Conservation (phyloP, 2,888 invertebrate species). For the Athalia circularis region DNA sequence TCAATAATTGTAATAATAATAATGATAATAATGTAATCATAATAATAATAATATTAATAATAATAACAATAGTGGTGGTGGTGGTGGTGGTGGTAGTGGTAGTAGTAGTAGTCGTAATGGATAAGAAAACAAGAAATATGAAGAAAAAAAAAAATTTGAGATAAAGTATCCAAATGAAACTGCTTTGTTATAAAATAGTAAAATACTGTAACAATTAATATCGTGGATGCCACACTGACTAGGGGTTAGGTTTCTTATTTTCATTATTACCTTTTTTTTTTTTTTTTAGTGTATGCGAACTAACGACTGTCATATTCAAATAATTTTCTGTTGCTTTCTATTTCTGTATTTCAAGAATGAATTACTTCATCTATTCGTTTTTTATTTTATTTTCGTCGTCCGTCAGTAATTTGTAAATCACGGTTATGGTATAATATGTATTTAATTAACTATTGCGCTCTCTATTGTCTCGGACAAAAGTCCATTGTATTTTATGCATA, state of each 20-base stretch:
- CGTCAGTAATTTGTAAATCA: too few relatives aligned
- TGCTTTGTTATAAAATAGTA: slow-evolving; percentile 61
- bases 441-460: slow-evolving; percentile 32
- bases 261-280: not conserved
- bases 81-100: too few relatives aligned
- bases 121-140: slow-evolving; percentile 25
- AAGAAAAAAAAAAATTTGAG: slow-evolving; percentile 54
- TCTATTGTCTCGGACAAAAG: slow-evolving; percentile 71
- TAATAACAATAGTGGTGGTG: too few relatives aligned
- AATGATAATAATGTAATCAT: too few relatives aligned
- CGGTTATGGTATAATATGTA: slow-evolving; percentile 1
- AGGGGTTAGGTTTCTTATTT: slow-evolving; percentile 62
- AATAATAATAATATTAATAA: too few relatives aligned
- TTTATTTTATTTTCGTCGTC: too few relatives aligned
- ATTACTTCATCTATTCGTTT: too few relatives aligned
- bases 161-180: not conserved
- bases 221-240: slow-evolving; percentile 71
- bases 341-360: too few relatives aligned
- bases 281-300: too few relatives aligned
- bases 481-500: slow-evolving; percentile 52
- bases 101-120: not conserved
- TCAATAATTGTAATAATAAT: too few relatives aligned
- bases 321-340: too few relatives aligned
- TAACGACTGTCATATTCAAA: not conserved
- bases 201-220: slow-evolving; percentile 73